phyloP scores from a whole-genome alignment of 2,797 vertebrate genomes.

The Sebastes hubbsi region DNA sequence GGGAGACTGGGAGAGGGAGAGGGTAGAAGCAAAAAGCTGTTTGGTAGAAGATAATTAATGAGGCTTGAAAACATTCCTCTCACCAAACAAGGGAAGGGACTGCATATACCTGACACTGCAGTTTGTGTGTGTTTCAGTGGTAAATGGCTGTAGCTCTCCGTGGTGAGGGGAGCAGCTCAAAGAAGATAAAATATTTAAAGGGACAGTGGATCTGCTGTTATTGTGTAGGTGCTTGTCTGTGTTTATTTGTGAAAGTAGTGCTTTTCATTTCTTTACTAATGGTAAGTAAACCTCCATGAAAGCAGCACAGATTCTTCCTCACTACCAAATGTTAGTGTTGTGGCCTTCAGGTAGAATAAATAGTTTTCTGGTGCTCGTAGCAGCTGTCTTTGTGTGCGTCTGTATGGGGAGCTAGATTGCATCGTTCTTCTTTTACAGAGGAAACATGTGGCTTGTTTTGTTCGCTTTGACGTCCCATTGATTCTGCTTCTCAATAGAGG shows the following conservation, averaged over 20 bases:
- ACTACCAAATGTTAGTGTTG: not conserved
- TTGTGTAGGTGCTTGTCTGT: not conserved
- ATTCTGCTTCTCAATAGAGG: conserved; percentile 5
- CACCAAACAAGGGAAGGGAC: conserved; percentile 19
- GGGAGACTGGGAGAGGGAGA: not conserved
- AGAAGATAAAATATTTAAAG: conserved; percentile 29
- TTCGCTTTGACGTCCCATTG: not conserved
- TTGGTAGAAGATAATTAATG: conserved; percentile 38
- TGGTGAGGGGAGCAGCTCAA: conserved; percentile 3
- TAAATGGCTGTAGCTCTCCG: conserved; percentile 5
- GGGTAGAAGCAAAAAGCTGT: not conserved
- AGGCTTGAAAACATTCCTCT: conserved; percentile 29
- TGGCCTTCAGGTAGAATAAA: not conserved
- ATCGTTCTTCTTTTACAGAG: not conserved
- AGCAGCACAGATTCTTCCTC: not conserved
- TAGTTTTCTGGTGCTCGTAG: not conserved
- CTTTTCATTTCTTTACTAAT: not conserved
- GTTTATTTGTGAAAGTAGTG: not conserved
- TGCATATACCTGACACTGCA: conserved; percentile 34
- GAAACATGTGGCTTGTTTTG: not conserved
- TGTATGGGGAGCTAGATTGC: not conserved
- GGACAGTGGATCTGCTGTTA: not conserved
- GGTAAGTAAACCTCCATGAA: not conserved
- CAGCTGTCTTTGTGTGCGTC: not conserved
- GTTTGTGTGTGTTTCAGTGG: conserved; percentile 3